Evolutionary conservation across 2,888 invertebrate species (phyloP).

Genomic region (Tryphoninae sp.): DNA sequence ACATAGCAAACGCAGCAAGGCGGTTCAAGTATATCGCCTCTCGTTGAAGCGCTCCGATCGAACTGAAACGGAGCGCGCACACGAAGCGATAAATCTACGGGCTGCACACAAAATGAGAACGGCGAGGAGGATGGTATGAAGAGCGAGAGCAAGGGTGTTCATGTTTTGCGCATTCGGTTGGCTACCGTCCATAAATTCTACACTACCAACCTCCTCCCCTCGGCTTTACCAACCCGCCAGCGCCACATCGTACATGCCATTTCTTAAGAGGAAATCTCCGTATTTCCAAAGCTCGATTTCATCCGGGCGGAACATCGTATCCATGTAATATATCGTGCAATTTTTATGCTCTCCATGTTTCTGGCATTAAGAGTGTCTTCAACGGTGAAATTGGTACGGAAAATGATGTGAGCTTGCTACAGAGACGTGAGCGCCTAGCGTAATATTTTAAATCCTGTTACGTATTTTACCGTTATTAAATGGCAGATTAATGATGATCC

Average conservation of each 20-base stretch:
- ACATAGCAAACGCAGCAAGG: not conserved
- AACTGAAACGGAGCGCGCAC: constrained; percentile 65
- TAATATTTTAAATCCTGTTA: too few relatives aligned
- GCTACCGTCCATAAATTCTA: constrained; percentile 75
- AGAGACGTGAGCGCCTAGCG: too few relatives aligned
- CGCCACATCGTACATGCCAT: constrained; percentile 35
- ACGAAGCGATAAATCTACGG: constrained; percentile 76
- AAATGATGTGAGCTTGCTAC: not conserved
- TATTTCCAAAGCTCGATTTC: constrained; percentile 28
- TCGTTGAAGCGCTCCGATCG: constrained; percentile 54
- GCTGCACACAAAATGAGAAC: constrained; percentile 44
- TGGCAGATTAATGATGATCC: too few relatives aligned
- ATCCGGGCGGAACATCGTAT: constrained; percentile 27
- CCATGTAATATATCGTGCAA: constrained; percentile 7
- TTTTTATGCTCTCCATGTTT: not conserved
- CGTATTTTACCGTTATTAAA: too few relatives aligned
- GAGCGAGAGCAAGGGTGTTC: constrained; percentile 65
- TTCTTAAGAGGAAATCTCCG: constrained; percentile 38
- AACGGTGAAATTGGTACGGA: not conserved
- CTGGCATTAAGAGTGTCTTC: not conserved
- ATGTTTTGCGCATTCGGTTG: constrained; percentile 77
- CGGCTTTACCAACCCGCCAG: constrained; percentile 2
- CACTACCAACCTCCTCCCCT: constrained; percentile 44
- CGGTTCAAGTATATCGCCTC: constrained; percentile 14
- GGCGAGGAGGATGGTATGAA: not conserved